Evolutionary conservation across 2,888 invertebrate species (phyloP), one percentile per base, ranked within the genome.

Genomic region (Sphaeridia pumilis): DNA sequence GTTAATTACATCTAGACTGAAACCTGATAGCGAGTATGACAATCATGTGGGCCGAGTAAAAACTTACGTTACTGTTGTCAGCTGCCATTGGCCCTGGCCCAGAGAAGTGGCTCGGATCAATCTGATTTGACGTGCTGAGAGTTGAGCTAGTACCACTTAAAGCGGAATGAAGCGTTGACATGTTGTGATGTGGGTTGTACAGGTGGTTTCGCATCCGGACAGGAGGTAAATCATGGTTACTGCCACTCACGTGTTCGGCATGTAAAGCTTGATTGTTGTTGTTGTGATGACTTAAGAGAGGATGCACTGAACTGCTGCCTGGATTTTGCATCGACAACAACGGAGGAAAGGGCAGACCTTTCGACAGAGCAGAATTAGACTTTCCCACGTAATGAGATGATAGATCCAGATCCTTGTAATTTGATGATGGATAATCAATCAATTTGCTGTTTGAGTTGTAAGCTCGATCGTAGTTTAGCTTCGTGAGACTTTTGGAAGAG

Each of bases 401-500:
- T 17, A 43, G 43, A 12, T 49, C 49, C 12, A 49, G 26, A 4
- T 49, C 49, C 27, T 28, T 41, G 28, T 49, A 25, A n/a, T 28
- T 46, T 7, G 27, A 17, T 17, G 52, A 28, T 12, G 52, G 27
- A 41, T 12, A 5, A 17, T 52, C 52, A 14, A 52, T 52, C 20
- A 52, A 35, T 46, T 52, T 52, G 25, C 46, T 52, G 12, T 38
- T 38, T 5, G 46, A 46, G 20, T 42, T 52, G n/a, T 26, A 45
- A 2, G 44, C 45, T 14, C 52, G 36, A 36, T 52, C 52, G 21
- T 45, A 52, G 28, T 52, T 52, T 28, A 52, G 46, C 31, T 52
- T 52, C 14, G 52, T 52, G 1, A 52, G 35, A 20, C 47, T 47
- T 47, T 52, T 52, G 10, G 52, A 52, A 20, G 46, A 47, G 2